Evolutionary conservation across 2,797 vertebrate genomes (phyloP).

Genomic region (Benthosema pterotum): DNA sequence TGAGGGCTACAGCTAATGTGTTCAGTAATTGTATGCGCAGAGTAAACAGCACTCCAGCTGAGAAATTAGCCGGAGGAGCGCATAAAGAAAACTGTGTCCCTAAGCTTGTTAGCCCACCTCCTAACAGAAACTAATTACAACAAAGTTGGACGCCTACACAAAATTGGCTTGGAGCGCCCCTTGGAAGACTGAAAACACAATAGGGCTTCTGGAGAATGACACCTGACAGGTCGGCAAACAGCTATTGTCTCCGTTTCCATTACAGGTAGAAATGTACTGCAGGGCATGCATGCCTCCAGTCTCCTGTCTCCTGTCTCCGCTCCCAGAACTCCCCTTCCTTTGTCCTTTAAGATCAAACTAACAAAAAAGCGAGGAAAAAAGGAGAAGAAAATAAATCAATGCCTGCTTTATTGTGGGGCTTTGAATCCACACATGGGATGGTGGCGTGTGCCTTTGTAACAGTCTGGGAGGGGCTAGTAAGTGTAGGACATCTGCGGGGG

Average conservation of each 20-base stretch:
- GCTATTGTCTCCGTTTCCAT: conserved; percentile 35
- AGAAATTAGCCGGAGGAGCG: conserved; percentile 65
- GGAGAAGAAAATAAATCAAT: conserved; percentile 64
- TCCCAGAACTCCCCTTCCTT: conserved; percentile 11
- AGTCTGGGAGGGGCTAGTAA: conserved; percentile 24
- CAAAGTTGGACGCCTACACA: conserved; percentile 46
- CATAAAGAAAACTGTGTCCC: conserved; percentile 63
- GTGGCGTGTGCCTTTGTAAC: conserved; percentile 46
- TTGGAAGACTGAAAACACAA: conserved; percentile 44
- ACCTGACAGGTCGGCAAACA: conserved; percentile 40
- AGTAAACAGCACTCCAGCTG: conserved; percentile 63
- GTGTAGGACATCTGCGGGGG: conserved; percentile 43
- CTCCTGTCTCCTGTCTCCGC: background rate
- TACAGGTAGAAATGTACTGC: conserved; percentile 25
- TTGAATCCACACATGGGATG: conserved; percentile 43
- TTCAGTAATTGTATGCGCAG: conserved; percentile 59
- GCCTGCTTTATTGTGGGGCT: conserved; percentile 57
- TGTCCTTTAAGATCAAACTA: conserved; percentile 46
- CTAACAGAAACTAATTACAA: conserved; percentile 61
- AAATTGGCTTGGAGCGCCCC: conserved; percentile 36
- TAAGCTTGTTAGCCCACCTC: conserved; percentile 60
- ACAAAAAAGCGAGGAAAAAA: conserved; percentile 34
- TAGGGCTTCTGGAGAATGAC: conserved; percentile 45
- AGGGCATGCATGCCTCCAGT: conserved; percentile 16
- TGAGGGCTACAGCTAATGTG: conserved; percentile 46